Evolutionary conservation across 2,888 invertebrate genomes (phyloP).

Genomic region (Melipona beecheii): DNA sequence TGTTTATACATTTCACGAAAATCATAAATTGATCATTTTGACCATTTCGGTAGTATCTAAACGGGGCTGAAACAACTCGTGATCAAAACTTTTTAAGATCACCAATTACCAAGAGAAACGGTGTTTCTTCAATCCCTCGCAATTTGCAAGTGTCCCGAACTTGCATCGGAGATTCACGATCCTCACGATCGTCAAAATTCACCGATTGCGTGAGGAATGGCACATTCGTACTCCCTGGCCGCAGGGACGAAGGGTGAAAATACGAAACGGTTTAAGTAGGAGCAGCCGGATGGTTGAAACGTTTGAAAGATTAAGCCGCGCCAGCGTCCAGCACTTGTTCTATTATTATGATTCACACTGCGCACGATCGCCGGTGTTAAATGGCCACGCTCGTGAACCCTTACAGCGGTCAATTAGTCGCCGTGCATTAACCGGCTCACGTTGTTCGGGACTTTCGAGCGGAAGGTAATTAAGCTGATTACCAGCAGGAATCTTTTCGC

Average conservation of each 20-base stretch:
- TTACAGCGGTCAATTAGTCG: slow-evolving; percentile 64
- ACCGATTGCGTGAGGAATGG: background rate
- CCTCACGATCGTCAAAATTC: too few species aligned
- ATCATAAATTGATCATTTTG: too few species aligned
- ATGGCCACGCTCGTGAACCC: slow-evolving; percentile 61
- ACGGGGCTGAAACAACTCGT: background rate
- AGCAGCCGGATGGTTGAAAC: slow-evolving; percentile 22
- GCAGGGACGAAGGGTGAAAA: slow-evolving; percentile 1
- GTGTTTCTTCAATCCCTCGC: background rate
- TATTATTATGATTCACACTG: slow-evolving; percentile 53
- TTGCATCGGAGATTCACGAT: background rate
- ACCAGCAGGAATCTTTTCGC: slow-evolving; percentile 58
- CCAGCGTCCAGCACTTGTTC: slow-evolving; percentile 42
- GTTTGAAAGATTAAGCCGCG: slow-evolving; percentile 31
- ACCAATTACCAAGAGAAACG: background rate
- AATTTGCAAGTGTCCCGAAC: background rate
- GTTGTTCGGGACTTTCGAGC: slow-evolving; percentile 60
- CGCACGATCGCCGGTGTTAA: slow-evolving; percentile 53
- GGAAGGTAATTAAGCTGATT: slow-evolving; percentile 68
- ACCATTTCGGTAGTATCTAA: too few species aligned
- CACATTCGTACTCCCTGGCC: background rate
- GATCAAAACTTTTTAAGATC: too few species aligned
- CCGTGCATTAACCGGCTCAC: slow-evolving; percentile 60
- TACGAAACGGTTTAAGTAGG: slow-evolving; percentile 15
- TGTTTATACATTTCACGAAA: too few species aligned